These are phyloP conservation scores for Drosophila nr. medialis DNA, from an alignment of 2,888 invertebrate genomes.

Conservation along the genomic window DNA sequence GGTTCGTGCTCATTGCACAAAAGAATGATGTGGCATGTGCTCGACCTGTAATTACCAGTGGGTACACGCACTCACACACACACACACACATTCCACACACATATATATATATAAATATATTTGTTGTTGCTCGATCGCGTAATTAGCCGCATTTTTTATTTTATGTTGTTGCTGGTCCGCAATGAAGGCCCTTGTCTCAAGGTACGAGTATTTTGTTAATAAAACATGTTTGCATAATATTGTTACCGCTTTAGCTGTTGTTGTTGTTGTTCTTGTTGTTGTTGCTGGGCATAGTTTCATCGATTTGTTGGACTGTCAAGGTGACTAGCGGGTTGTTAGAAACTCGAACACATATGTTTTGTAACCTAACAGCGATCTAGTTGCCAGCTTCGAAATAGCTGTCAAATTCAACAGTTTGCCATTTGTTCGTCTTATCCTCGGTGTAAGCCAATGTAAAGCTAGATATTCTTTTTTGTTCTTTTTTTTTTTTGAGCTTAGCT, in stretches of 20 bases:
- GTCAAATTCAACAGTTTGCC: constrained; percentile 6
- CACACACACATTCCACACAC: constrained; percentile 6
- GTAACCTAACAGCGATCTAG: constrained; percentile 24
- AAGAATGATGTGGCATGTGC: constrained; percentile 81
- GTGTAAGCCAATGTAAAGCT: neutral
- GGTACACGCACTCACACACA: constrained; percentile 36
- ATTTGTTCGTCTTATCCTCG: neutral
- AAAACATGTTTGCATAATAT: constrained; percentile 69
- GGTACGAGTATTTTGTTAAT: constrained; percentile 57
- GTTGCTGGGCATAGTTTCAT: constrained; percentile 25
- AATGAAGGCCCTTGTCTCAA: constrained; percentile 71
- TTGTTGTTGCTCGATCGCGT: constrained; percentile 48
- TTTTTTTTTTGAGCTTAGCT: constrained; percentile 24
- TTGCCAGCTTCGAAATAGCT: constrained; percentile 11
- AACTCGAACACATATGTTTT: constrained; percentile 27
- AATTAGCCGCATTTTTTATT: constrained; percentile 70
- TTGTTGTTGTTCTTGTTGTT: constrained; percentile 11
- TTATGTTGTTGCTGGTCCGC: constrained; percentile 36
- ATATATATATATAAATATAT: constrained; percentile 10
- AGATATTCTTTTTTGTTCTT: neutral
- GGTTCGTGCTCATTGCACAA: constrained; percentile 75
- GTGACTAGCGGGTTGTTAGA: constrained; percentile 34
- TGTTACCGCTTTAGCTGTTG: constrained; percentile 15
- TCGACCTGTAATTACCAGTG: constrained; percentile 67
- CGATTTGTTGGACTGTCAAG: constrained; percentile 63